Conservation (phyloP, 2,113 vertebrate genomes). For the Globicephala melas region DNA sequence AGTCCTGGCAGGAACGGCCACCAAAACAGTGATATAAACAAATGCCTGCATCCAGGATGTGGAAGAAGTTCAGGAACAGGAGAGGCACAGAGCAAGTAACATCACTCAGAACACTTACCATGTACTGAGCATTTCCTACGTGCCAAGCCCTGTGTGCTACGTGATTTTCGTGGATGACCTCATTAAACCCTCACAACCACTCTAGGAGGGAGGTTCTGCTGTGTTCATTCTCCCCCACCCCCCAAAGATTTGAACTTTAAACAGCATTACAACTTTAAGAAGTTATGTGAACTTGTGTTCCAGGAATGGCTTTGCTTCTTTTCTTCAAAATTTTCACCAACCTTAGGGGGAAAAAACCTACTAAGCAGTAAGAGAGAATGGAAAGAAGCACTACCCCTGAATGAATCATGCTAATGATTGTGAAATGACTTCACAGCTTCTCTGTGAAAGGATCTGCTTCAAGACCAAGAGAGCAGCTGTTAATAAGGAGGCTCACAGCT, state of each 20-base stretch:
- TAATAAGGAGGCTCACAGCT: not conserved
- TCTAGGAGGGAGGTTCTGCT: not conserved
- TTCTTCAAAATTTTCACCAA: not conserved
- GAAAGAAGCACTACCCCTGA: not conserved
- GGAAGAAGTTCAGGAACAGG: not conserved
- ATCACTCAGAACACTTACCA: rapidly evolving
- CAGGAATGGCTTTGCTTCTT: not conserved
- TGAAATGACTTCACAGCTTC: not conserved
- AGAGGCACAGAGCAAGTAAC: not conserved
- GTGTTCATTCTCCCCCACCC: no score
- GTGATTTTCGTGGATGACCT: not conserved
- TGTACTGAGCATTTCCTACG: rapidly evolving
- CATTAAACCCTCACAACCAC: not conserved
- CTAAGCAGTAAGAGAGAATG: not conserved
- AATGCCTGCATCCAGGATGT: not conserved
- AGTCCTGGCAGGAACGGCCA: not conserved
- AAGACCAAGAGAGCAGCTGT: not conserved
- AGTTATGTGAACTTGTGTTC: not conserved
- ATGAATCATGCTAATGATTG: rapidly evolving
- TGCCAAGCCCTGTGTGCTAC: not conserved
- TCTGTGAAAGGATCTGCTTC: not conserved
- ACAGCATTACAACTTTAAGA: not conserved
- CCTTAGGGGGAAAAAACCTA: not conserved
- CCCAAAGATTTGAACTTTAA: not conserved
- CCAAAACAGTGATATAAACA: not conserved